Conservation (phyloP, 2,888 invertebrate species). For the Coelinius sp. region DNA sequence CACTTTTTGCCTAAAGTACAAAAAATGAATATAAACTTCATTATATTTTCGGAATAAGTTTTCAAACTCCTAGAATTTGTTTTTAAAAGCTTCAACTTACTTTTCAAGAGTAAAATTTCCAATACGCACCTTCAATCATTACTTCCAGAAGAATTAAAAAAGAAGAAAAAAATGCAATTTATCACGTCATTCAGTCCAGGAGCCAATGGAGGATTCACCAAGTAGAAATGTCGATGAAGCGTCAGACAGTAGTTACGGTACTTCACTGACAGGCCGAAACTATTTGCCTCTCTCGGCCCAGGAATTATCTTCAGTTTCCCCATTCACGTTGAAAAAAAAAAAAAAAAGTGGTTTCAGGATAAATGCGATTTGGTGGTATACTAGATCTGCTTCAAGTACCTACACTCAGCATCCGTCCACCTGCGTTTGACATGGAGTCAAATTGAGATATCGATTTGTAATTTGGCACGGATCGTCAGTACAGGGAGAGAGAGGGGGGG, state of each 20-base stretch:
- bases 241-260: background rate
- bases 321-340: background rate
- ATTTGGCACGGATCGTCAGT: constrained; percentile 50
- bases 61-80: background rate
- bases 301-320: constrained; percentile 1
- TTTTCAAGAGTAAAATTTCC: constrained; percentile 1
- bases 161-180: background rate
- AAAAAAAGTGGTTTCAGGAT: background rate
- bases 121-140: background rate
- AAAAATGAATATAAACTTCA: background rate
- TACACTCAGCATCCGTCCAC: constrained; percentile 35
- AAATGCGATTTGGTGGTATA: background rate
- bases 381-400: background rate
- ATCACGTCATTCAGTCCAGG: background rate
- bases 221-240: background rate
- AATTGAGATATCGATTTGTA: constrained; percentile 53
- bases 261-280: background rate
- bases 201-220: background rate
- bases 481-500: background rate
- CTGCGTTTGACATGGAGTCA: constrained; percentile 49
- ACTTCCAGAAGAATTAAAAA: background rate
- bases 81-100: background rate
- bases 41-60: background rate
- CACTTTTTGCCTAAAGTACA: too few species aligned
- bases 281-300: background rate